Base-by-base conservation (phyloP, 1,140 invertebrate species). In the Arctopsyche grandis region DNA sequence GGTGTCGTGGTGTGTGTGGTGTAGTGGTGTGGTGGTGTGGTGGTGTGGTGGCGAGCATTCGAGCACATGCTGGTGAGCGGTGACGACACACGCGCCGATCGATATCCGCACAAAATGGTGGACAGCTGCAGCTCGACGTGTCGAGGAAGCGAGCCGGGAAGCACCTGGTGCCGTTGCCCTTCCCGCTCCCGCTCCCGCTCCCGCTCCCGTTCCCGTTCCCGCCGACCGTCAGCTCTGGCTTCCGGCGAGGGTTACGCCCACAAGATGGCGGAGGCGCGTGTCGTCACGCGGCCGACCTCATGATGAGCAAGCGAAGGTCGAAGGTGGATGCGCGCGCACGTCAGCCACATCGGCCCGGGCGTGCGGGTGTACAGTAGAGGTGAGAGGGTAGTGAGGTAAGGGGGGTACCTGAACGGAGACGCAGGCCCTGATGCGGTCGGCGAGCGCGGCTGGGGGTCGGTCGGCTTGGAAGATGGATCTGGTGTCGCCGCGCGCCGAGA, bases 351-450 rank as follows among this genome's bases (percentile, higher is more conserved):
- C 16, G 24, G 60, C 4, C 5, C 16, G 63, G 63, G 16, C 5
- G 63, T 24, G 5, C 38, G 69, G n/a, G 24, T 22, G 12, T 52
- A 19, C 38, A 19, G 21, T 14, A 9, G 14, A 24, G 9, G 16
- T 14, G 3, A 14, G 29, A 1, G 44, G 0, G 46, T 44, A 16
- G 21, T 43, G 24, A 29, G 5, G 21, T 9, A 16, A 10, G 21
- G 24, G 21, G 22, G 5, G 73, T 85, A 91, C 91, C 89, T 92
- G 87, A 77, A 92, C 89, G 70, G 90, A 89, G 80, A 92, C 87
- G 83, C 90, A 92, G 83, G 88, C 88, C 83, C 89, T 87, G 81
- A 92, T 92, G 87, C 91, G 91, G 44, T 85, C 87, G 56, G 87
- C 89, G 75, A 92, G 85, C 80, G 88, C 84, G 82, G 86, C 84